Evolutionary conservation across 2,113 vertebrate genomes (phyloP).

Genomic region (Cyprinodon variegatus): DNA sequence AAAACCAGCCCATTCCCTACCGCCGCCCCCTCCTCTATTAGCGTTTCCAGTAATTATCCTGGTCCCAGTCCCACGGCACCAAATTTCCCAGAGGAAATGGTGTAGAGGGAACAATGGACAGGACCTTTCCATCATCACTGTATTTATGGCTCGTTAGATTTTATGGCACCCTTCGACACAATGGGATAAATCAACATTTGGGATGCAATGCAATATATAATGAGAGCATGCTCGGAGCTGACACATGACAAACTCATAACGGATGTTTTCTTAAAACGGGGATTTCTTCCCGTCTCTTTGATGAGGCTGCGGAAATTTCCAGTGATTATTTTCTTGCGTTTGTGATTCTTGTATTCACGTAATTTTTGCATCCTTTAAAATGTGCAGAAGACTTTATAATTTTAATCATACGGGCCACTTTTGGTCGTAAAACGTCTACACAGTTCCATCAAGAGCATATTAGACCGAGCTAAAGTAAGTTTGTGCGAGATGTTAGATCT

Average conservation of each 20-base stretch:
- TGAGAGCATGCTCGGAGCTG: background rate
- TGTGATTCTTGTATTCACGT: constrained; percentile 25
- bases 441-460: background rate
- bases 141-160: constrained; percentile 10
- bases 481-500: background rate
- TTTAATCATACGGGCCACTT: background rate
- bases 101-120: constrained; percentile 76
- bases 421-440: background rate
- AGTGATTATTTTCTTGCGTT: constrained; percentile 4
- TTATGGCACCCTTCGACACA: background rate
- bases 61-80: constrained; percentile 59
- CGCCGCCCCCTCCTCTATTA: constrained; percentile 58
- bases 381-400: background rate
- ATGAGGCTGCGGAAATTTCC: constrained; percentile 58
- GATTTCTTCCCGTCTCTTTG: constrained; percentile 42
- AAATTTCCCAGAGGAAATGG: constrained; percentile 78
- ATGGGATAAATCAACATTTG: background rate
- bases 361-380: background rate
- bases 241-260: constrained; percentile 11
- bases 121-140: constrained; percentile 45
- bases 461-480: background rate
- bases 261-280: constrained; percentile 61
- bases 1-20: constrained; percentile 36
- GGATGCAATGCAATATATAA: background rate
- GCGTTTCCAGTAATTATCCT: constrained; percentile 79